Conservation (phyloP, 2,113 vertebrate species). For the Platanista minor region DNA sequence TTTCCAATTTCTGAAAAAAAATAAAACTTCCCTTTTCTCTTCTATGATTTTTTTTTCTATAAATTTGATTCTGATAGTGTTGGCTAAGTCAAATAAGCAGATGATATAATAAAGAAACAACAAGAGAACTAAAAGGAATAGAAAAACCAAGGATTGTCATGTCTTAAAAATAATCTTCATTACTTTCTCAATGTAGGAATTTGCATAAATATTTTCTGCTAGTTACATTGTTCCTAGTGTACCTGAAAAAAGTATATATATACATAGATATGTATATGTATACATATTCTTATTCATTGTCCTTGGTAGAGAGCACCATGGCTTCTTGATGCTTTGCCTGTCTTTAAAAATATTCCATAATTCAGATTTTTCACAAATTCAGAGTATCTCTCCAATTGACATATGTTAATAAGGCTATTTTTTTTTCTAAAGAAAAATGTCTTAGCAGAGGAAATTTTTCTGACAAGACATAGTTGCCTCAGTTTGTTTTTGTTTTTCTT, state of each 20-base stretch:
- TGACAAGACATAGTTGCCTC: background rate
- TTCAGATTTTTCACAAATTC: conserved; percentile 23
- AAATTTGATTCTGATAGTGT: background rate
- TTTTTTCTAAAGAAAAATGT: background rate
- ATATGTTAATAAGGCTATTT: background rate
- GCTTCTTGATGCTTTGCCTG: background rate
- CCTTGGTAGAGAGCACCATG: background rate
- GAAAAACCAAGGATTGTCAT: background rate
- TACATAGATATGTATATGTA: background rate
- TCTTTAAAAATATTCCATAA: conserved; percentile 17
- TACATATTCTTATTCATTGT: background rate
- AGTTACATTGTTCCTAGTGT: background rate
- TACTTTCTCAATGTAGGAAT: background rate
- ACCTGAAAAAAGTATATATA: background rate
- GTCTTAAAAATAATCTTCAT: background rate
- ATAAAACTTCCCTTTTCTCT: background rate
- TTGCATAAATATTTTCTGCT: background rate
- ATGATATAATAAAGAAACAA: background rate
- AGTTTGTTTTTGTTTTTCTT: background rate
- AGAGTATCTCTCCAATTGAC: background rate
- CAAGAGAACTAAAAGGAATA: background rate
- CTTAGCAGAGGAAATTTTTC: background rate
- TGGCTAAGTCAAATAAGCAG: background rate
- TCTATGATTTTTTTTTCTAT: background rate
- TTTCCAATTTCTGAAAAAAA: background rate